Conservation (phyloP, 2,888 invertebrate genomes). For the Cataglyphis cursor region DNA sequence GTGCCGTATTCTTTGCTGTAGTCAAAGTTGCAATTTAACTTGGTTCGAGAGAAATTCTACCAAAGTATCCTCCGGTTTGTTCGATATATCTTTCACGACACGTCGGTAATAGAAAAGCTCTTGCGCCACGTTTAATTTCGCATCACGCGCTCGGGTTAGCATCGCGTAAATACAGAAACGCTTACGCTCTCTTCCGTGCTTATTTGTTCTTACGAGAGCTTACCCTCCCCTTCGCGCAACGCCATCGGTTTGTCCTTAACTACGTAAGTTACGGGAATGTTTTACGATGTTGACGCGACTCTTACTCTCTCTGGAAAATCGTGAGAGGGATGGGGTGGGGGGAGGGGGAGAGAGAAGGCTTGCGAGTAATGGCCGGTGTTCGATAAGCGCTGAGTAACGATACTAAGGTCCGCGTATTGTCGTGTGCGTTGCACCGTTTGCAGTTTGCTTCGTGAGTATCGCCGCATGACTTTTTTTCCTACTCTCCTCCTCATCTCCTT, state of each 20-base stretch:
- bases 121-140: conserved; percentile 34
- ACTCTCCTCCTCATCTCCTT: not conserved
- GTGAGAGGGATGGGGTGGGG: not conserved
- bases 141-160: conserved; percentile 45
- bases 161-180: conserved; percentile 40
- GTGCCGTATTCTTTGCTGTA: not conserved
- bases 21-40: conserved; percentile 21
- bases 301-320: conserved; percentile 41
- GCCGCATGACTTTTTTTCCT: not conserved
- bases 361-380: conserved; percentile 52
- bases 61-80: not conserved
- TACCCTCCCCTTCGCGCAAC: not conserved
- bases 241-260: conserved; percentile 54
- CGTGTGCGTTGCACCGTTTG: conserved; percentile 17
- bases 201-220: conserved; percentile 39
- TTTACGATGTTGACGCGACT: conserved; percentile 51
- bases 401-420: not conserved
- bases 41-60: not conserved
- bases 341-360: not conserved
- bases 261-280: conserved; percentile 52
- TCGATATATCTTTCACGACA: conserved; percentile 33
- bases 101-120: conserved; percentile 32
- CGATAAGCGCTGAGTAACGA: conserved; percentile 55
- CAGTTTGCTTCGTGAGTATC: conserved; percentile 33
- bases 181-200: conserved; percentile 11